phyloP scores from a whole-genome alignment of 2,113 vertebrate genomes.

The Cinclus mexicanus region DNA sequence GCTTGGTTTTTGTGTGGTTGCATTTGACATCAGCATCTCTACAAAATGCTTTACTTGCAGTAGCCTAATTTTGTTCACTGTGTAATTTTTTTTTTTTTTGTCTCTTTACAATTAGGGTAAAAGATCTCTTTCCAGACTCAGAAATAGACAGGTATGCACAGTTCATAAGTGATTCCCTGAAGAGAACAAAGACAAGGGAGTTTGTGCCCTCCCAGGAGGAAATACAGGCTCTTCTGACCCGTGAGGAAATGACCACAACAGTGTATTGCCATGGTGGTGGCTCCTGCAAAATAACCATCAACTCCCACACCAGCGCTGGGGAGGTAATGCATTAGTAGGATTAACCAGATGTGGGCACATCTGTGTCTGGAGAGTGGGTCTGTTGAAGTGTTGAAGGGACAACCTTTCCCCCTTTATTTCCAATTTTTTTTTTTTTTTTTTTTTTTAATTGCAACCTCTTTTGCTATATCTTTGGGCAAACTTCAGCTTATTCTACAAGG shows the following conservation, averaged over 20 bases:
- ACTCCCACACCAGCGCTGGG: constrained; percentile 91
- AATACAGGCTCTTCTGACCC: constrained; percentile 86
- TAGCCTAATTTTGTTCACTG: background rate
- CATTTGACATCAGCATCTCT: background rate
- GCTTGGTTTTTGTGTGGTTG: background rate
- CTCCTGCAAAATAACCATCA: constrained; percentile 94
- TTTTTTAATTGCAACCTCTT: background rate
- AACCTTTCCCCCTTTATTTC: background rate
- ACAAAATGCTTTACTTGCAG: background rate
- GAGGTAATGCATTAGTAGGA: constrained; percentile 75
- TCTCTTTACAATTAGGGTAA: constrained; percentile 74
- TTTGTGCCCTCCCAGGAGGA: constrained; percentile 93
- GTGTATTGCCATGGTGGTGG: constrained; percentile 93
- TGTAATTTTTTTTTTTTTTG: background rate
- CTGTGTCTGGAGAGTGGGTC: background rate
- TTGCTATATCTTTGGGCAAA: background rate
- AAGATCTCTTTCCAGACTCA: constrained; percentile 82
- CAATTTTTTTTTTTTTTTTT: background rate
- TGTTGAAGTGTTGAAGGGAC: background rate
- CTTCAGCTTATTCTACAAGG: background rate
- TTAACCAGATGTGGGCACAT: background rate
- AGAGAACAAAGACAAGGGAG: constrained; percentile 89
- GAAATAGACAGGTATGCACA: constrained; percentile 87
- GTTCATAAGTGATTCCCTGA: constrained; percentile 88
- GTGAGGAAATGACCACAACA: constrained; percentile 91